phyloP scores from a whole-genome alignment of 2,113 vertebrate genomes.

The Amblyornis subalaris region DNA sequence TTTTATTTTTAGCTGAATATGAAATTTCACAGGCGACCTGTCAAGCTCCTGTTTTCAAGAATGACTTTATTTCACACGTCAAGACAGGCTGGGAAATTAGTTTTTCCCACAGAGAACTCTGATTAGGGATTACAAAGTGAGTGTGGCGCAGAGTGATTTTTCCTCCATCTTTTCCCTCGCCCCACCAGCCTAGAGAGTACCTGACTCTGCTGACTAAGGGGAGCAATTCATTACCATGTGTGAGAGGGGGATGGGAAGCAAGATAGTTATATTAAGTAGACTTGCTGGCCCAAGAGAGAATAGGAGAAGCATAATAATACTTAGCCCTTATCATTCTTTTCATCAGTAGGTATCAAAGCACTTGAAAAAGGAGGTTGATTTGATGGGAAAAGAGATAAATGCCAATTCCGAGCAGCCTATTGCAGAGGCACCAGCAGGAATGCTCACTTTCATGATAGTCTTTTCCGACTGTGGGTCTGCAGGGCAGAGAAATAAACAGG shows the following conservation, averaged over 20 bases:
- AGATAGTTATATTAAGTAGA: background rate
- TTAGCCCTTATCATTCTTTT: slow-evolving; percentile 11
- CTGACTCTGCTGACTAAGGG: slow-evolving; percentile 24
- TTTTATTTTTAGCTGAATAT: slow-evolving; percentile 71
- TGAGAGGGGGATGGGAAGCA: background rate
- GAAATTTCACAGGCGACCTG: slow-evolving; percentile 64
- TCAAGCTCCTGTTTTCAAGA: slow-evolving; percentile 63
- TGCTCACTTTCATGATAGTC: background rate
- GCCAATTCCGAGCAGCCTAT: background rate
- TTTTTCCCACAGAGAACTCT: slow-evolving; percentile 64
- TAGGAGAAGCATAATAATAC: background rate
- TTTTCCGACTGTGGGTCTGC: background rate
- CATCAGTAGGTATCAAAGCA: slow-evolving; percentile 20
- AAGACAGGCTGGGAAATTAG: slow-evolving; percentile 72
- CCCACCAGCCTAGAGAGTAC: background rate
- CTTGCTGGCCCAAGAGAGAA: slow-evolving; percentile 14
- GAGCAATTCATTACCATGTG: background rate
- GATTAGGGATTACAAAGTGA: slow-evolving; percentile 67
- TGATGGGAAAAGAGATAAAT: slow-evolving; percentile 20
- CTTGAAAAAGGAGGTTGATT: slow-evolving; percentile 23
- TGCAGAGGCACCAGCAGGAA: background rate
- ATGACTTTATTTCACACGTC: slow-evolving; percentile 69
- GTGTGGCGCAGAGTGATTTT: background rate
- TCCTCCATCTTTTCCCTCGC: slow-evolving; percentile 31
- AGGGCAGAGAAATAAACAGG: background rate